Percentiles rank a stretch among this genome's conserved stretches.
phyloP scores from a whole-genome alignment of 2,888 invertebrate species.

The Nymphalis c-album region DNA sequence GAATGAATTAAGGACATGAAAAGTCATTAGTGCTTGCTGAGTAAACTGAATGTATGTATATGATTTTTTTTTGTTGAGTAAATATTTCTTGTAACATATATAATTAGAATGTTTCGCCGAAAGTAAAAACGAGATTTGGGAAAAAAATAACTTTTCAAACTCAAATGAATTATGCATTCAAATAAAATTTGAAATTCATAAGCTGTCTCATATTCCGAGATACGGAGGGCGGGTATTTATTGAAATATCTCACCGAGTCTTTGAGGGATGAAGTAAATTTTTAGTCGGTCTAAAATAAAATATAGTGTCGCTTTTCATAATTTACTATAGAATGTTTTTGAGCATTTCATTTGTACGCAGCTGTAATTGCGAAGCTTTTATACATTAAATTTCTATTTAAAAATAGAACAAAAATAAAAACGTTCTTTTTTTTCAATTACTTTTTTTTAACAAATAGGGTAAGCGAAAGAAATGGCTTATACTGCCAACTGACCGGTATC shows the following conservation, averaged over 20 bases:
- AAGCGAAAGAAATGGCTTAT: too few species aligned
- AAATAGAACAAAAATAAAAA: not conserved
- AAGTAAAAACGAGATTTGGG: conserved; percentile 47
- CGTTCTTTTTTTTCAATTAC: not conserved
- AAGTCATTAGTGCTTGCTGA: too few species aligned
- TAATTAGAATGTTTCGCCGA: conserved; percentile 41
- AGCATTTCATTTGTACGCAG: not conserved
- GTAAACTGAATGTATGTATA: too few species aligned
- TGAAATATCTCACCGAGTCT: conserved; percentile 26
- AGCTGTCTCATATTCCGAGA: conserved; percentile 50
- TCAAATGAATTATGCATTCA: conserved; percentile 59
- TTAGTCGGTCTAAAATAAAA: conserved; percentile 14
- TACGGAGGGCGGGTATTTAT: conserved; percentile 38
- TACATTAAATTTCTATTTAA: not conserved
- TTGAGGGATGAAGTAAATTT: conserved; percentile 2
- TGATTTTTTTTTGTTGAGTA: too few species aligned
- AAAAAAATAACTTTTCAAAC: conserved; percentile 56
- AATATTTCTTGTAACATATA: conserved; percentile 39
- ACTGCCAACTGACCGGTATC: too few species aligned
- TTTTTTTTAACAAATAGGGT: not conserved
- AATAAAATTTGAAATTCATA: conserved; percentile 62
- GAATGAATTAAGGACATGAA: too few species aligned
- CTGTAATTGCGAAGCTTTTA: not conserved
- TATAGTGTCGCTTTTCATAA: conserved; percentile 3
- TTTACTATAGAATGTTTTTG: conserved; percentile 1